Evolutionary conservation across 1,140 invertebrate species (phyloP).

Genomic region (Telenomus remus): DNA sequence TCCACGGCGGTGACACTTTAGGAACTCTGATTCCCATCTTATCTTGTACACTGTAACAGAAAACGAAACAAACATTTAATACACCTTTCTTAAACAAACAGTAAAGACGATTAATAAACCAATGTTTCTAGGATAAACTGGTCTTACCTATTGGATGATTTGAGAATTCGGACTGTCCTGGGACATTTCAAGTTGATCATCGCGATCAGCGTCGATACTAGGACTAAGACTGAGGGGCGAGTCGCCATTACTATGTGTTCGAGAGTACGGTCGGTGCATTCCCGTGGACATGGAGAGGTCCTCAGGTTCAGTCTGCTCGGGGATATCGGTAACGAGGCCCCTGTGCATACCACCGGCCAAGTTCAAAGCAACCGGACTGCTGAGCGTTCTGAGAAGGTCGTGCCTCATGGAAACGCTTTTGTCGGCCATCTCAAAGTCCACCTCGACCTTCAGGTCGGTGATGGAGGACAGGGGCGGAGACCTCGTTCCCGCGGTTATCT

Average conservation of each 20-base stretch:
- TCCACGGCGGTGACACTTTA: too few species aligned
- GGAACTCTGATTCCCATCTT: too few species aligned
- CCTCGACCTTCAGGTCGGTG: slow-evolving; percentile 66
- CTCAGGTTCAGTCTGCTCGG: slow-evolving; percentile 92
- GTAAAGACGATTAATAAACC: too few species aligned
- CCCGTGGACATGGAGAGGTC: slow-evolving; percentile 82
- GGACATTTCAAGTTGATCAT: slow-evolving; percentile 63
- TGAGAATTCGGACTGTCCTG: slow-evolving; percentile 61
- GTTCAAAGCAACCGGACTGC: slow-evolving; percentile 64
- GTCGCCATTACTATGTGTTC: slow-evolving; percentile 66
- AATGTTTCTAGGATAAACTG: too few species aligned
- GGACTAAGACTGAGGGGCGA: slow-evolving; percentile 66
- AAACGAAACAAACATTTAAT: too few species aligned
- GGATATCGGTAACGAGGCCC: slow-evolving; percentile 72
- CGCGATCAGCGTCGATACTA: slow-evolving; percentile 61
- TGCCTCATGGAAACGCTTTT: slow-evolving; percentile 52
- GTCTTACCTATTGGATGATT: slow-evolving; percentile 58
- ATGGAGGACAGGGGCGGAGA: slow-evolving; percentile 68
- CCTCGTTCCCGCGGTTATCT: slow-evolving; percentile 12
- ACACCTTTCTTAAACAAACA: too few species aligned
- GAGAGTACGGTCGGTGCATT: slow-evolving; percentile 61
- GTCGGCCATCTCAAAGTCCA: slow-evolving; percentile 62
- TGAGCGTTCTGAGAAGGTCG: slow-evolving; percentile 45
- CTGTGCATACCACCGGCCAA: slow-evolving; percentile 50
- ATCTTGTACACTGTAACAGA: background rate